Base-by-base conservation (phyloP, 2,113 vertebrate species). In the Anoplopoma fimbria region DNA sequence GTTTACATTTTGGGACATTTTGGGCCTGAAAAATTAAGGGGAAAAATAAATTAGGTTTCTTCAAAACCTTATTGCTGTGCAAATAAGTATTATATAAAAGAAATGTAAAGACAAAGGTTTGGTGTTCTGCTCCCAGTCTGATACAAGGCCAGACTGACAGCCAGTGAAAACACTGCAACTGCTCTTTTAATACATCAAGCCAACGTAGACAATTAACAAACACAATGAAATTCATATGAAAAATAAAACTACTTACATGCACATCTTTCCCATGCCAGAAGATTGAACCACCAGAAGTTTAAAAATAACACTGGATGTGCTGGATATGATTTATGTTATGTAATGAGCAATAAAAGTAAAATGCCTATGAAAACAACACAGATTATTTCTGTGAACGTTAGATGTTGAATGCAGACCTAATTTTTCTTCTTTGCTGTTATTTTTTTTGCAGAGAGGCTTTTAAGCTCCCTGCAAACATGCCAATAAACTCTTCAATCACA, bases 401-500 rank as follows among this genome's bases (percentile, higher is more conserved):
- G 13, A 31, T 61, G 9, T 77, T 10, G 19, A 42, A 62, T 6
- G 8, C 51, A 58, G 64, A n/a, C 45, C 33, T 55, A 3, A 31
- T 31, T 40, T n/a, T 29, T 57, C 19, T 19, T 72, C 38, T 64
- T 55, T 68, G 57, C 45, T 38, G 61, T 58, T 45, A 33, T n/a
- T 27, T 47, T 23, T 4, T 33, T 58, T 40, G 19, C 34, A 61
- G 40, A 40, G 49, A 38, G 36, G 61, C 47, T 69, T 87, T 60
- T 69, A 45, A 70, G 65, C 71, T 47, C n/a, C 42, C 33, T 64
- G 68, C 64, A 88, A 78, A 85, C 78, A 82, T 53, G 47, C 76
- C 81, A 78, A 63, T 89, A 78, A 73, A 82, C 63, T 6, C 65
- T 65, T 42, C 29, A 61, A 64, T 55, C 79, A 58, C 75, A 84